phyloP scores from a whole-genome alignment of 2,888 invertebrate genomes.

The Bombylius major region DNA sequence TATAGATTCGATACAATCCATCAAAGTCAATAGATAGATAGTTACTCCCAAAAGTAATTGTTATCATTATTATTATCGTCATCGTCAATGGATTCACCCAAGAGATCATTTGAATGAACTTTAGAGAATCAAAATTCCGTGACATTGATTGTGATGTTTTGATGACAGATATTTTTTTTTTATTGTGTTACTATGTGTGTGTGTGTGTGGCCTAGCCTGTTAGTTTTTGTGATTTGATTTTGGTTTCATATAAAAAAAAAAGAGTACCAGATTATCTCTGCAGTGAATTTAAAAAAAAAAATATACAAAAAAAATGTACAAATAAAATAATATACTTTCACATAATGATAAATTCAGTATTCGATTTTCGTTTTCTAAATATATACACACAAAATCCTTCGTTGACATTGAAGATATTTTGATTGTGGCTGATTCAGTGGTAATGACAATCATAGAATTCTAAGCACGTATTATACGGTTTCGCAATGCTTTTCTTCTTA shows the following conservation, averaged over 20 bases:
- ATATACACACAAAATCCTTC: not conserved
- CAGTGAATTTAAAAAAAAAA: no score
- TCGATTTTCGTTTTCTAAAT: not conserved
- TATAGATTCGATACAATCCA: constrained; percentile 1
- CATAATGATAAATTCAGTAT: not conserved
- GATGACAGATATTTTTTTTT: no score
- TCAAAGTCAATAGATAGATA: constrained; percentile 1
- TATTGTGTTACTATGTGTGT: no score
- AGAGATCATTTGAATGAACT: constrained; percentile 1
- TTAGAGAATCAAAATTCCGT: not conserved
- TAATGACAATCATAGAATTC: constrained; percentile 1
- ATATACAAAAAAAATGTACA: no score
- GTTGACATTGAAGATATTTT: constrained; percentile 10
- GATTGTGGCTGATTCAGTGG: constrained; percentile 5
- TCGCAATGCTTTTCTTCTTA: constrained; percentile 3
- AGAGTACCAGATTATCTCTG: not conserved
- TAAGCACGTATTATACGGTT: constrained; percentile 9
- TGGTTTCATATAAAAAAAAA: not conserved
- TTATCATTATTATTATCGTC: not conserved
- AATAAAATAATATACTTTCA: no score
- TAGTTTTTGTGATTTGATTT: not conserved
- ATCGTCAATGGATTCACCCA: not conserved
- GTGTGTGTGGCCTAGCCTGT: not conserved
- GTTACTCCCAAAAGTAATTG: constrained; percentile 3
- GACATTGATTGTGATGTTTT: not conserved